Base-by-base conservation (phyloP, 2,113 vertebrate species). In the Lophotis ruficrista region DNA sequence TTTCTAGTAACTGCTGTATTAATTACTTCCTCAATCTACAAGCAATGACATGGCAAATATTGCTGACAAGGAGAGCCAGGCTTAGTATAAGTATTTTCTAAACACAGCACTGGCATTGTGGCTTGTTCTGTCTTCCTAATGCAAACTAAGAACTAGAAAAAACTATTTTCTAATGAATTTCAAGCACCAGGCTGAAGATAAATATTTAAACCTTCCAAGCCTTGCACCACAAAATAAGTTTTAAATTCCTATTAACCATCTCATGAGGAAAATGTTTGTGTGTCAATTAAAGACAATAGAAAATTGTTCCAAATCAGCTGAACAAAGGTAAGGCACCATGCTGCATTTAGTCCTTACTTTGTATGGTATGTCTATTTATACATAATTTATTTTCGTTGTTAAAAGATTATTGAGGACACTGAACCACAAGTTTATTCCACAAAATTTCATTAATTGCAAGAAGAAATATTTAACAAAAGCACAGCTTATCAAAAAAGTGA, bases 21-120 rank as follows among this genome's bases (percentile, higher is more conserved):
- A 88, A 94, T 97, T 88, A 90, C 70, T 90, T 96, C 76, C 64
- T 86, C 77, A 60, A 50, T 85, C 87, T 51, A 65, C 71, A 83
- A 60, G 75, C n/a, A 95, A n/a, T 12, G 21, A 57, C 53, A 41
- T 35, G 33, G 28, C 61, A 90, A 83, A 61, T 48, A 33, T 30
- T 86, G 51, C 60, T 90, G 78, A 86, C 69, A 47, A 92, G 51
- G n/a, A 93, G 47, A 87, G 73, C 20, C 58, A 90, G 64, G 70
- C 47, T 78, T 38, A 73, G 88, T 1, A 0, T 43, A 83, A 64
- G 9, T 35, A 87, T 61, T 77, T 90, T 54, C 62, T 62, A 85
- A 82, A 31, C 64, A 64, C 60, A 80, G 56, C 21, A 48, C 38
- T 58, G 14, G 24, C 13, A 69, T 16, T 69, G 17, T 83, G 50